Base-by-base conservation (phyloP, 2,113 vertebrate genomes). In the Phainopepla nitens region DNA sequence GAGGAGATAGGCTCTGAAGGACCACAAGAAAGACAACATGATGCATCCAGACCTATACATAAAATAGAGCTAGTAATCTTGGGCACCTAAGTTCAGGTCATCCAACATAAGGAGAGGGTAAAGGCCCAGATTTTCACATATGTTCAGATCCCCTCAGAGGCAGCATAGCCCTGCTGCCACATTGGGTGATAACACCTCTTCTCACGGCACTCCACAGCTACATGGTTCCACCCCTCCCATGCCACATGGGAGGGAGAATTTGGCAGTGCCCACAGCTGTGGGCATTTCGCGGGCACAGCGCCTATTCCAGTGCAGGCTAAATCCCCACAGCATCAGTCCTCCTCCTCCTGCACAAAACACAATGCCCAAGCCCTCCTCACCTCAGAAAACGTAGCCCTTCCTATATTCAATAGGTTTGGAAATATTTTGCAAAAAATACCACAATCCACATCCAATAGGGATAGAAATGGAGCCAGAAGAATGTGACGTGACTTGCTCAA, bases 281-380 rank as follows among this genome's bases (percentile, higher is more conserved):
- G 66, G 61, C 0, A 3, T 35, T 75, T 56, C 1, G 6, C 0
- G 0, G 50, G 36, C 3, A 3, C 49, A 77, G 53, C 92, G 54
- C 36, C 56, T 62, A 33, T 29, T 73, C 51, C 77, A 89, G 25
- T 2, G 20, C 64, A 70, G 51, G 36, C 36, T 89, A 62, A 89
- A 81, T 21, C 9, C 15, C 42, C 36, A 17, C 22, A 21, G 31
- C 72, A 70, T 15, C 35, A 70, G 64, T 47, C 18, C 25, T 70
- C 17, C 69, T 84, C n/a, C 50, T 66, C 54, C 60, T 58, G 60
- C 56, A 77, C 24, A 14, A 39, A 36, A 69, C 53, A 21, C 4
- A 1, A 50, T 3, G 6, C 15, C 28, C 42, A 8, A 4, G 47
- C 29, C 50, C 16, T 73, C 23, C 41, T 53, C 62, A 42, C 18